These are phyloP conservation scores for Lathamus discolor DNA, from an alignment of 2,113 vertebrate species.

Conservation along the genomic window DNA sequence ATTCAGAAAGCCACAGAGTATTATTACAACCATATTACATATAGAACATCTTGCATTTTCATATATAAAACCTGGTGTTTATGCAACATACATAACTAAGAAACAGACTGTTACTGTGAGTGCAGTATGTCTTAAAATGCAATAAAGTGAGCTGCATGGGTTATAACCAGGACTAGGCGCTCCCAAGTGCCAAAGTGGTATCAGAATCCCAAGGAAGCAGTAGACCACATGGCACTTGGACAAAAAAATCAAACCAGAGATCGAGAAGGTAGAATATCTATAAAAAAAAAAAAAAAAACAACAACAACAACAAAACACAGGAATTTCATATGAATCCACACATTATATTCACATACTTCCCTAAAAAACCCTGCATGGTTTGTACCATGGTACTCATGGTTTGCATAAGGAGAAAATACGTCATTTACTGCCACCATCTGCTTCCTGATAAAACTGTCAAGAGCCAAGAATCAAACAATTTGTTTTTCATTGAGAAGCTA, in stretches of 20 bases:
- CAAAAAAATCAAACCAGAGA: not conserved
- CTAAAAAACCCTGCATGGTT: not conserved
- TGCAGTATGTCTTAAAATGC: not conserved
- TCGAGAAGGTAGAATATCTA: not conserved
- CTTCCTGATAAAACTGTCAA: not conserved
- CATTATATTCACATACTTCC: not conserved
- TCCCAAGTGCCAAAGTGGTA: not conserved
- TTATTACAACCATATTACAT: not conserved
- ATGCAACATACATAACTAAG: not conserved
- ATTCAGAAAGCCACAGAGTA: not conserved
- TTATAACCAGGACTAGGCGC: not conserved
- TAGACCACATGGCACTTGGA: not conserved
- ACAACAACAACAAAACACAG: too few species aligned
- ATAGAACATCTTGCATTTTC: not conserved
- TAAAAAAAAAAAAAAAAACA: not conserved
- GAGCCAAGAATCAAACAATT: not conserved
- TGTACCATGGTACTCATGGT: not conserved
- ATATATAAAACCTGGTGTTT: not conserved
- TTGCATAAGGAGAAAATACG: not conserved
- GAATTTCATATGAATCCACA: not conserved
- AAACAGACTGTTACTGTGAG: not conserved
- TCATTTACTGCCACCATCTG: not conserved
- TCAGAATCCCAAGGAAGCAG: not conserved
- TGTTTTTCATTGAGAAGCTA: not conserved
- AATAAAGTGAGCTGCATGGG: not conserved